phyloP scores from a whole-genome alignment of 2,888 invertebrate genomes.

The Oxytorus armatus region DNA sequence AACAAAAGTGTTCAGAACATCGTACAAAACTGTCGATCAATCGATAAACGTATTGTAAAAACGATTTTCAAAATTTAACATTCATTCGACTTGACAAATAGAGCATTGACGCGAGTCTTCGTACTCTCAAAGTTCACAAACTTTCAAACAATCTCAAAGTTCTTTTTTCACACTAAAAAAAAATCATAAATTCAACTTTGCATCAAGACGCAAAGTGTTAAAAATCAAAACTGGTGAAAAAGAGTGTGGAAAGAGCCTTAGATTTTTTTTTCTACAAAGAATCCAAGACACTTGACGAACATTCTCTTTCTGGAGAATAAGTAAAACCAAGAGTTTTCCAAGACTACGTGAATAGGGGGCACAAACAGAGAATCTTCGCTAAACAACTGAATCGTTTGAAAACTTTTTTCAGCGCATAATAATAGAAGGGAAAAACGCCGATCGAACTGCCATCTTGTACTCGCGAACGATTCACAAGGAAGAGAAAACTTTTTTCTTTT shows the following conservation, averaged over 20 bases:
- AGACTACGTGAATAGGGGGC: constrained; percentile 22
- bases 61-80: neutral
- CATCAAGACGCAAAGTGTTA: neutral
- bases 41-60: too few species aligned
- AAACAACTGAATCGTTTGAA: constrained; percentile 27
- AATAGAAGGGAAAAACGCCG: neutral
- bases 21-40: neutral
- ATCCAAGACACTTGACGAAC: neutral
- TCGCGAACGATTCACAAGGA: constrained; percentile 6
- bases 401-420: constrained; percentile 26
- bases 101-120: neutral
- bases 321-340: constrained; percentile 39
- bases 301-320: neutral
- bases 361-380: constrained; percentile 41
- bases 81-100: neutral
- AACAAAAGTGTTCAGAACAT: neutral
- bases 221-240: neutral
- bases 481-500: constrained; percentile 30
- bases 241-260: neutral
- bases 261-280: too few species aligned
- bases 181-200: neutral
- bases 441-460: constrained; percentile 31
- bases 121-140: neutral
- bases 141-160: neutral
- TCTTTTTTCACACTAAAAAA: neutral